Base-by-base conservation (phyloP, 2,797 vertebrate genomes). In the Gallirallus australis region DNA sequence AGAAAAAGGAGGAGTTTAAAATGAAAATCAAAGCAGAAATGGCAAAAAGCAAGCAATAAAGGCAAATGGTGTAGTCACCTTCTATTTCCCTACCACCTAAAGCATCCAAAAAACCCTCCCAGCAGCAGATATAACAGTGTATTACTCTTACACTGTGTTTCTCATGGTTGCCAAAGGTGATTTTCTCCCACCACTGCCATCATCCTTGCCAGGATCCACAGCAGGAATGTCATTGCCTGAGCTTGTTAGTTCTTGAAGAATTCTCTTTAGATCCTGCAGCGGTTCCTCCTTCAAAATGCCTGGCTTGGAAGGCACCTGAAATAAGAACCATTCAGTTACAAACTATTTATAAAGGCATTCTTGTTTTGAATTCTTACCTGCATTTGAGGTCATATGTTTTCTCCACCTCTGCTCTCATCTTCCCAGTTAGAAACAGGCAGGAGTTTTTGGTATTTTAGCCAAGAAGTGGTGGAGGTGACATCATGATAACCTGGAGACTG, bases 241-340 rank as follows among this genome's bases (percentile, higher is more conserved):
- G 85, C 75, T 97, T 89, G 47, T 95, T 75, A 98, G 61, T 73
- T 98, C 98, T 78, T 96, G 97, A 86, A 98, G 93, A 53, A 98
- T 97, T 89, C 97, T 98, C 84, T 97, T 96, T 30, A 98, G 90
- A 91, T 98, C 98, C 52, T 89, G 89, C 59, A 97, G 12, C 2
- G 98, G 97, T 63, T 98, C 97, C 83, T 98, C 97, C 94, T 97
- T 96, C 90, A 96, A 90, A 23, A 78, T 11, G 10, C 78, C 70
- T 68, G 91, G 28, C 90, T 97, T 98, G 82, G 94, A 25, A 75
- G 92, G 94, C 40, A 96, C 48, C 97, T 98, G 81, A 78, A 96
- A 89, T 11, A 57, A 95, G 94, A 81, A 96, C 33, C 12, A 89
- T 25, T 70, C 17, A 6, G 12, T 59, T 65, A 35, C 5, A 79